Evolutionary conservation across 23 tunicate genomes (phyloP), one percentile per base, ranked within the genome.

Genomic region (Pegea sp.): DNA sequence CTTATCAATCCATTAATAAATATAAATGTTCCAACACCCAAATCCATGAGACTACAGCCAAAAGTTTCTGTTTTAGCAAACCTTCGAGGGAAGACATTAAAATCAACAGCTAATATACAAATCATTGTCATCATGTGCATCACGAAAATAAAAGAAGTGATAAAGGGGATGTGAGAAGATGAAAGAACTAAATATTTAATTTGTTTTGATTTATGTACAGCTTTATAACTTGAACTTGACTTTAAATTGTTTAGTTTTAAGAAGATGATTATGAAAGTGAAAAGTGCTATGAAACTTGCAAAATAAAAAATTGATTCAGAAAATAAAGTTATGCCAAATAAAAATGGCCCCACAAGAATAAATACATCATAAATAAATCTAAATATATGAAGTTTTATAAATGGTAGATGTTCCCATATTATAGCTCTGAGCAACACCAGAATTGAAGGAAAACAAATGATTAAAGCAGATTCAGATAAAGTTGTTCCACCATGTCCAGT

Each of bases 61-160:
- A 62, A 84, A 30, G 49, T 49, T 63, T 84, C 95, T 25, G 68
- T 49, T 68, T 84, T 84, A 29, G 95, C 95, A 34, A 84, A 68
- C 31, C 72, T 54, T 31, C 84, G 49, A 16, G 95, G 95, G 65
- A 84, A 84, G 30, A 74, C 54, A 57, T 73, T 48, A 51, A 84
- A 84, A 57, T 84, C 95, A 34, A 84, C 95, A 25, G 95, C 95
- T 13, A 84, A 52, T 8, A 84, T 84, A 31, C 86, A 68, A 1
- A 84, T 63, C 22, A 77, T 69, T 2, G 74, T 61, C 13, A 61
- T 67, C 28, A 74, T 52, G 56, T 38, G 64, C 6, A 68, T 59
- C 55, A 22, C 51, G 1, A 58, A 57, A 31, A 72, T 63, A 57
- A 73, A 67, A 11, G 57, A 23, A 0, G 68, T 50, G 0, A 84